A percentile compares a stretch with the other conserved stretches of the same genome.
Evolutionary conservation across 2,888 invertebrate species (phyloP).

Genomic region (Pecten maximus): DNA sequence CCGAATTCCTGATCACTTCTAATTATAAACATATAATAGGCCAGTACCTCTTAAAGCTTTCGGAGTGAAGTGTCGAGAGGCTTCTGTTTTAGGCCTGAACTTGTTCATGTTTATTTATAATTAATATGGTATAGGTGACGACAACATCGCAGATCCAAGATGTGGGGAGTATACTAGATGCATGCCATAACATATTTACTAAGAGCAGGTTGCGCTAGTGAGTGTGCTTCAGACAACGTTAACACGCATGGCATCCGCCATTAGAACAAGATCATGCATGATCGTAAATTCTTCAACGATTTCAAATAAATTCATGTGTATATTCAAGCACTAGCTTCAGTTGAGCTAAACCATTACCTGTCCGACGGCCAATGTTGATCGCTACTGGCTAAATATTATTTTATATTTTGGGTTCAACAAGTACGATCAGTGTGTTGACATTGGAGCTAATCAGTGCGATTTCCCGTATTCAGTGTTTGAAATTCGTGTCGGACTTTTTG

Average conservation of each 20-base stretch:
- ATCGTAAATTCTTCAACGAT: neutral
- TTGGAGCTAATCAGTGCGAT: neutral
- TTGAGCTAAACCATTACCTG: neutral
- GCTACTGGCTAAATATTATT: neutral
- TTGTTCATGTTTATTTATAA: no score
- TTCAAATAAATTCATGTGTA: neutral
- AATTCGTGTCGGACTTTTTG: neutral
- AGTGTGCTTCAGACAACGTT: neutral
- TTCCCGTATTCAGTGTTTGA: constrained; percentile 10
- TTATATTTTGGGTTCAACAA: neutral
- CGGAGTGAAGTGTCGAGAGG: no score
- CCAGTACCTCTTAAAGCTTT: no score
- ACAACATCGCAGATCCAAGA: neutral
- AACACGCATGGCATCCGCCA: neutral
- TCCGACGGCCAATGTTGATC: neutral
- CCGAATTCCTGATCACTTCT: no score
- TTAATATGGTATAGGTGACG: no score
- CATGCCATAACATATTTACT: no score
- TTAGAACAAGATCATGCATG: constrained; percentile 18
- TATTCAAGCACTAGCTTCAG: neutral
- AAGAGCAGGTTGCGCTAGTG: neutral
- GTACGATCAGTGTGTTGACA: neutral
- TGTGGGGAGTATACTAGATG: neutral
- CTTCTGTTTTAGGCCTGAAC: no score
- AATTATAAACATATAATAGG: no score